Evolutionary conservation across 2,113 vertebrate species (phyloP).

Genomic region (Takifugu bimaculatus): DNA sequence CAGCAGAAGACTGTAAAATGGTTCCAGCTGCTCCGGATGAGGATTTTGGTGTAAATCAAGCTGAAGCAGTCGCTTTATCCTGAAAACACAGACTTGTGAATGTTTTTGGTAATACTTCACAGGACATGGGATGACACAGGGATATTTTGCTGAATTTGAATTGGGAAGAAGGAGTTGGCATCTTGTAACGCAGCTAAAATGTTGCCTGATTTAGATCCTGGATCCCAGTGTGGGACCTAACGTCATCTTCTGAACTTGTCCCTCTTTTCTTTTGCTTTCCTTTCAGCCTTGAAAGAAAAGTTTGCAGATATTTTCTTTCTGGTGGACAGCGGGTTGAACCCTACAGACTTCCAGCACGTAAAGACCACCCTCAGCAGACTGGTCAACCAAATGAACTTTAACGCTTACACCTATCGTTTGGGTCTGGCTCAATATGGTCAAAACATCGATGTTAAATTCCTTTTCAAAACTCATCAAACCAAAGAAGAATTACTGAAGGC

Average conservation of each 20-base stretch:
- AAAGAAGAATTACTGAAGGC: conserved; percentile 46
- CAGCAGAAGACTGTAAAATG: no score
- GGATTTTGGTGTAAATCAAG: no score
- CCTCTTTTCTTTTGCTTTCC: neutral
- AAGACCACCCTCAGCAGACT: conserved; percentile 50
- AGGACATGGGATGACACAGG: no score
- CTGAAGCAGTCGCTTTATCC: no score
- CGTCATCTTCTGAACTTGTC: neutral
- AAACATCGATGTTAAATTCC: conserved; percentile 69
- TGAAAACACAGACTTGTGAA: no score
- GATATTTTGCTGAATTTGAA: no score
- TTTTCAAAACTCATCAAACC: conserved; percentile 64
- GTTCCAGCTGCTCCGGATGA: no score
- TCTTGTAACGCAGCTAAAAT: no score
- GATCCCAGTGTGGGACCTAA: neutral
- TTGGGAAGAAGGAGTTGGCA: no score
- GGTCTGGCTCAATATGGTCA: conserved; percentile 78
- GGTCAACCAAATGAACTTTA: conserved; percentile 66
- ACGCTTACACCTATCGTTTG: conserved; percentile 62
- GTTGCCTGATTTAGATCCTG: neutral
- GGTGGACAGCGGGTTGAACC: conserved; percentile 67
- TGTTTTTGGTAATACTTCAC: no score
- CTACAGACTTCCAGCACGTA: conserved; percentile 54
- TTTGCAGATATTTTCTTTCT: conserved; percentile 82
- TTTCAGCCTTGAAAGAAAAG: conserved; percentile 66